Evolutionary conservation across 37 sponge, comb jelly and placozoan species (phyloP).

Genomic region (Spongilla lacustris): DNA sequence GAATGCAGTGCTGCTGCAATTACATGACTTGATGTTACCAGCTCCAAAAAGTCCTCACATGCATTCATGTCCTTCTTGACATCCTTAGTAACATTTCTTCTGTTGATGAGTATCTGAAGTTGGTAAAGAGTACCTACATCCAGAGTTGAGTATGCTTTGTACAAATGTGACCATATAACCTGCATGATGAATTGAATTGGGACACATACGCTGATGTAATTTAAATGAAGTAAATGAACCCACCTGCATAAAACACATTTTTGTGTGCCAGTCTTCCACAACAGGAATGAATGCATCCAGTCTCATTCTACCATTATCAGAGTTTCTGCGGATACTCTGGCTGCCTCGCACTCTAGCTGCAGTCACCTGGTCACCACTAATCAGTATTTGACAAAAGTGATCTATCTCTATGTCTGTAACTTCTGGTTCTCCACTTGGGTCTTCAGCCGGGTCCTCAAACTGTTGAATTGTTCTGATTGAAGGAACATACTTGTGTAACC

Average conservation of each 20-base stretch:
- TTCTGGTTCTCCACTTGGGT: not conserved
- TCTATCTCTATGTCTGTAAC: not conserved
- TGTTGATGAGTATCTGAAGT: conserved; percentile 9
- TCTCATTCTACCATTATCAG: not conserved
- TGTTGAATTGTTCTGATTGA: not conserved
- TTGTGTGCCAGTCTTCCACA: conserved; percentile 4
- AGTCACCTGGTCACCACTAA: conserved; percentile 7
- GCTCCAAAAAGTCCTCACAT: conserved; percentile 25
- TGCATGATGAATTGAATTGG: no score
- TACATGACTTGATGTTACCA: not conserved
- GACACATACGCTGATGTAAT: no score
- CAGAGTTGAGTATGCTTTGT: not conserved
- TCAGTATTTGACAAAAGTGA: not conserved
- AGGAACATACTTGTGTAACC: conserved; percentile 9
- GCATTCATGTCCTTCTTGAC: conserved; percentile 11
- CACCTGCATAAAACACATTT: not conserved
- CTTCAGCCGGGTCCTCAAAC: no score
- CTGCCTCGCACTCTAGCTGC: conserved; percentile 5
- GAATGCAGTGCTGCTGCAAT: not conserved
- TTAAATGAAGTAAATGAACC: no score
- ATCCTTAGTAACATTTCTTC: not conserved
- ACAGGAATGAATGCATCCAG: not conserved
- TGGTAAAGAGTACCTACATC: conserved; percentile 15
- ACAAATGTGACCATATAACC: no score
- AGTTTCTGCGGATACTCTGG: conserved; percentile 1